Evolutionary conservation across 53 echinoderm and acorn worm genomes (phyloP).

Genomic region (Henricia sp.): DNA sequence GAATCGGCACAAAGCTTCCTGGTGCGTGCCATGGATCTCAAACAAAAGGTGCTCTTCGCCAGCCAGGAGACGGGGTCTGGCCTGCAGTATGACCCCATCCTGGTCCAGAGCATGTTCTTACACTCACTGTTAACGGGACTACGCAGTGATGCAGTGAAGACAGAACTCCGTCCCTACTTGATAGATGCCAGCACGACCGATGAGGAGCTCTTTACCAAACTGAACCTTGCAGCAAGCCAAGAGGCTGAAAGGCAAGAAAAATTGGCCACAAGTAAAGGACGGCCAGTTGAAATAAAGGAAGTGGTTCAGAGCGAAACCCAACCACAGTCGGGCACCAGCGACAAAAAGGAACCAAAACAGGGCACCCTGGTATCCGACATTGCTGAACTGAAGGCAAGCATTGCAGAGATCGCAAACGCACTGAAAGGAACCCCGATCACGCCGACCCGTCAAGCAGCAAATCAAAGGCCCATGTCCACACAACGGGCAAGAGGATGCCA

Average conservation of each 20-base stretch:
- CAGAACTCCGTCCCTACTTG: slow-evolving; percentile 56
- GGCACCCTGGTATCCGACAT: neutral
- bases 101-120: slow-evolving; percentile 60
- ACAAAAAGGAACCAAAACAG: neutral
- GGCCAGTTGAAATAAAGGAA: neutral
- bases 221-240: slow-evolving; percentile 27
- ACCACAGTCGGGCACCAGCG: neutral
- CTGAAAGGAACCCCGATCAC: neutral
- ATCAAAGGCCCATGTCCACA: neutral
- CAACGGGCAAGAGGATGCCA: neutral
- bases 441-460: neutral
- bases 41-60: slow-evolving; percentile 17
- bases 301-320: neutral
- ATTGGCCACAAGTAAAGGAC: neutral
- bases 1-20: slow-evolving; percentile 30
- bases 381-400: slow-evolving; percentile 14
- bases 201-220: slow-evolving; percentile 39
- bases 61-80: slow-evolving; percentile 14
- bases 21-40: slow-evolving; percentile 6
- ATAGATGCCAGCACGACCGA: slow-evolving; percentile 21
- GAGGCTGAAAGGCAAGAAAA: slow-evolving; percentile 39
- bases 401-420: neutral
- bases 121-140: slow-evolving; percentile 63
- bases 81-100: slow-evolving; percentile 17
- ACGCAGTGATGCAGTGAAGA: slow-evolving; percentile 32